Conservation (phyloP, 2,113 vertebrate genomes). For the Ariopsis seemanni region DNA sequence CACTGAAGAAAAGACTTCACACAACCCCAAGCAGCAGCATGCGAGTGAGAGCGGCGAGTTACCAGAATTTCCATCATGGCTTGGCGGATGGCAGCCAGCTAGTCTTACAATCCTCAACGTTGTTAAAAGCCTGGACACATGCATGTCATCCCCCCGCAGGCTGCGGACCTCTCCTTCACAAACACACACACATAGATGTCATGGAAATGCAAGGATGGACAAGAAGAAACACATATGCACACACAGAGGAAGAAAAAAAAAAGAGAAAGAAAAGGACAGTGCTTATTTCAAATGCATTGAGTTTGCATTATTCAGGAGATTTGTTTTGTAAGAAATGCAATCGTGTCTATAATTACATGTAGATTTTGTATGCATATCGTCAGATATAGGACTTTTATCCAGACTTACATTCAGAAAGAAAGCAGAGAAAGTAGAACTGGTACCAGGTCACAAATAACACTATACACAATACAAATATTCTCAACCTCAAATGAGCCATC, state of each 20-base stretch:
- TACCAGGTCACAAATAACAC: neutral
- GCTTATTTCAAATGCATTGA: slow-evolving; percentile 31
- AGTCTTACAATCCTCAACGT: slow-evolving; percentile 68
- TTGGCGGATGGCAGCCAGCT: slow-evolving; percentile 64
- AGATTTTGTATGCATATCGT: neutral
- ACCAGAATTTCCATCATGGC: slow-evolving; percentile 77
- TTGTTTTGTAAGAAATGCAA: neutral
- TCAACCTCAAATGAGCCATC: neutral
- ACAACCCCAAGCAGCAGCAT: slow-evolving; percentile 23
- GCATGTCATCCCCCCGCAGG: slow-evolving; percentile 75
- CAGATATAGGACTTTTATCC: neutral
- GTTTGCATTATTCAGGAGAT: neutral
- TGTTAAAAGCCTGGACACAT: slow-evolving; percentile 73
- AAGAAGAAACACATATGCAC: slow-evolving; percentile 36
- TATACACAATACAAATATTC: neutral
- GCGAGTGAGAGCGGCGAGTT: slow-evolving; percentile 52
- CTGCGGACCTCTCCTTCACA: slow-evolving; percentile 69
- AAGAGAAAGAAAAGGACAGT: slow-evolving; percentile 23
- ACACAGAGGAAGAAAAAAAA: slow-evolving; percentile 28
- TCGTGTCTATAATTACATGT: neutral
- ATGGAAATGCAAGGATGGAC: slow-evolving; percentile 25
- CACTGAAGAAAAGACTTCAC: neutral
- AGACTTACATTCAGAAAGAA: neutral
- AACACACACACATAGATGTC: slow-evolving; percentile 47
- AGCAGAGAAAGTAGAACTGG: neutral